Evolutionary conservation across 2,113 vertebrate species (phyloP).

Genomic region (Pipra filicauda): DNA sequence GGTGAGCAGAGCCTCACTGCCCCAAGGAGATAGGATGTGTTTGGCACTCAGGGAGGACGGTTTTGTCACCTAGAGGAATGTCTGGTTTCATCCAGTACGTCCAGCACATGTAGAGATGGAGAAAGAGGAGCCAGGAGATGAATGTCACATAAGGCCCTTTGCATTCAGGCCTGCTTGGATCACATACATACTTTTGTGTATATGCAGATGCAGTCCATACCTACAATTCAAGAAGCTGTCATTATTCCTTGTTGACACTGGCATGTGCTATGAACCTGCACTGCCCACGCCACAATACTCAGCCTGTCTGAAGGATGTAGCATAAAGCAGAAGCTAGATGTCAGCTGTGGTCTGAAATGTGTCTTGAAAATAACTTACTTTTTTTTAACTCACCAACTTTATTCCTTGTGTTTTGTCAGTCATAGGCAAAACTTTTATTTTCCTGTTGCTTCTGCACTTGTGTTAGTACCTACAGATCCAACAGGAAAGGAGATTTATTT

Average conservation of each 20-base stretch:
- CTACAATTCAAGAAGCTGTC: background rate
- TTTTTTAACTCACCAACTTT: background rate
- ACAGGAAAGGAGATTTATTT: background rate
- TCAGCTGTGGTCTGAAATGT: background rate
- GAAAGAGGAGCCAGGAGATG: background rate
- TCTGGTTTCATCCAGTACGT: background rate
- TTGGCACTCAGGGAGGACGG: fast-evolving
- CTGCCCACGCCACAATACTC: background rate
- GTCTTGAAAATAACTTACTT: background rate
- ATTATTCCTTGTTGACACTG: background rate
- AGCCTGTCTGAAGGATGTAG: background rate
- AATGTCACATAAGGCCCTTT: background rate
- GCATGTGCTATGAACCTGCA: background rate
- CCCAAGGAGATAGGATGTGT: background rate
- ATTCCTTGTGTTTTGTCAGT: background rate
- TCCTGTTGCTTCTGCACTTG: background rate
- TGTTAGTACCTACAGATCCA: background rate
- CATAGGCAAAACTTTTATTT: background rate
- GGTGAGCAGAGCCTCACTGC: background rate
- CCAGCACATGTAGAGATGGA: background rate
- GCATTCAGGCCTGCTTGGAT: background rate
- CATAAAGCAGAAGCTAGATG: background rate
- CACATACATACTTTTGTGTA: fast-evolving
- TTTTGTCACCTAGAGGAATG: background rate
- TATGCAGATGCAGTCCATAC: background rate